Evolutionary conservation across 2,797 vertebrate genomes (phyloP).

Genomic region (Rhynchonycteris naso): DNA sequence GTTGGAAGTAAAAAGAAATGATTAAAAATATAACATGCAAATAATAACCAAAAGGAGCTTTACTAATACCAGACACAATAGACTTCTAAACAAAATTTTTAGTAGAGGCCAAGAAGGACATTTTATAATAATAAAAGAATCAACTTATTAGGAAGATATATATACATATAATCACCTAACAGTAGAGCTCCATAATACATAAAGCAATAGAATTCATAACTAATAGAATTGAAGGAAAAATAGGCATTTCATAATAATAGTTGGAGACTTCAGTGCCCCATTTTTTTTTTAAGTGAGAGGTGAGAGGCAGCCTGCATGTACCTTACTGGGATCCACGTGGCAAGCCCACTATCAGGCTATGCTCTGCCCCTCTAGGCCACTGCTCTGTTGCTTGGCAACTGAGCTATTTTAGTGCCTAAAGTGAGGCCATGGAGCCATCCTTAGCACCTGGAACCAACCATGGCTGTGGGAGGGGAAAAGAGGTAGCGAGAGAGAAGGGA

Average conservation of each 20-base stretch:
- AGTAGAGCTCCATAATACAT: not conserved
- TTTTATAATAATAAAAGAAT: not conserved
- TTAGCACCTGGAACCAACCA: too few species aligned
- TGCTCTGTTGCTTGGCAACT: too few species aligned
- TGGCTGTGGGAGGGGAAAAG: too few species aligned
- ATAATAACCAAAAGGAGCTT: not conserved
- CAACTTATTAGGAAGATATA: not conserved
- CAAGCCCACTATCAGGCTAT: too few species aligned
- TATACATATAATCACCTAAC: not conserved
- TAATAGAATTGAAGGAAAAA: not conserved
- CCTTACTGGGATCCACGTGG: too few species aligned
- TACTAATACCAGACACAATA: not conserved
- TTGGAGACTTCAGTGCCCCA: not conserved
- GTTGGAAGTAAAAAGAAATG: not conserved
- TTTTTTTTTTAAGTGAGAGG: not conserved
- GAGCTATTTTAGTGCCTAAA: too few species aligned
- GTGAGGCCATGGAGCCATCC: too few species aligned
- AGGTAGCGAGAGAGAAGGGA: too few species aligned
- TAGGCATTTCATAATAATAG: not conserved
- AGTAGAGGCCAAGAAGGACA: not conserved
- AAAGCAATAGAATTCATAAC: slow-evolving; percentile 6
- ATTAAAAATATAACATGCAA: not conserved
- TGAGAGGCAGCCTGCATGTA: too few species aligned
- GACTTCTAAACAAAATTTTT: not conserved
- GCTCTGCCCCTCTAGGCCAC: too few species aligned